phyloP scores from a whole-genome alignment of 2,888 invertebrate species.

The Netelia melanura region DNA sequence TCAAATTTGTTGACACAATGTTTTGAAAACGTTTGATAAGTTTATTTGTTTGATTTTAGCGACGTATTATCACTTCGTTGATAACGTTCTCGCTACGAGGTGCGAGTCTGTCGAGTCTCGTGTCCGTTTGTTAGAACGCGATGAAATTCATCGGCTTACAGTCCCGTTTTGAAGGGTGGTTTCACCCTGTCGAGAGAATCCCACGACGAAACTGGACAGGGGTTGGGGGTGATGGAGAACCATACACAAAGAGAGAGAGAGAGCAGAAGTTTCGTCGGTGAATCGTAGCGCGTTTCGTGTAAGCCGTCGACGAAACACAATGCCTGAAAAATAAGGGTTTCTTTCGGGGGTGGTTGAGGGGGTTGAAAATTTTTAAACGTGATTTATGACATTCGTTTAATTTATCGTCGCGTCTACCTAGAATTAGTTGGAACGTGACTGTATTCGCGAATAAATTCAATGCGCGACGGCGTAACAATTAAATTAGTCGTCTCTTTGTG shows the following conservation, averaged over 20 bases:
- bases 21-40: background rate
- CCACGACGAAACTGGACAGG: background rate
- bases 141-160: conserved; percentile 64
- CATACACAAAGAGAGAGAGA: background rate
- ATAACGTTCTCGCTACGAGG: background rate
- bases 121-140: conserved; percentile 48
- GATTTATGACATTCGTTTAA: no score
- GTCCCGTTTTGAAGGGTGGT: conserved; percentile 36
- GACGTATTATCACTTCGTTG: no score
- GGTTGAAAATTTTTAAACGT: no score
- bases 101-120: conserved; percentile 21
- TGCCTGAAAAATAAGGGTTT: background rate
- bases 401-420: no score
- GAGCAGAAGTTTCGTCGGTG: conserved; percentile 47
- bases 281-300: conserved; percentile 10
- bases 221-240: background rate
- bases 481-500: no score
- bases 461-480: no score
- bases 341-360: no score
- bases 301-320: background rate
- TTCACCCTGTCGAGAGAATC: conserved; percentile 42
- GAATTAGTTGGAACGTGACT: no score
- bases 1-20: background rate
- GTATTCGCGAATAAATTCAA: no score
- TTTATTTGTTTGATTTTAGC: no score